These are phyloP conservation scores for Drosophila kanekoi DNA, from an alignment of 2,888 invertebrate species.

Conservation along the genomic window DNA sequence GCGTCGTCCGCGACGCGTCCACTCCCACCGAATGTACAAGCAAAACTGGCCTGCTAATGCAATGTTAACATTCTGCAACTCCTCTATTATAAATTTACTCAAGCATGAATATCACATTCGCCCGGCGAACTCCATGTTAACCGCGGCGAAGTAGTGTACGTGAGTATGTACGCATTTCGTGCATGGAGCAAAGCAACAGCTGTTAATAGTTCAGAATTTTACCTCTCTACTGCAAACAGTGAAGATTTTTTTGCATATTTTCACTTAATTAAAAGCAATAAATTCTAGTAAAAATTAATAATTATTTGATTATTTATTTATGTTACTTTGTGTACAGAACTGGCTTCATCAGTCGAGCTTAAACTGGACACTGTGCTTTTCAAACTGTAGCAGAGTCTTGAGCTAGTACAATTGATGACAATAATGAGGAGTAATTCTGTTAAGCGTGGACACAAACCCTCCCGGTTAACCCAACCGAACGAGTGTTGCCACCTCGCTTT, in stretches of 20 bases:
- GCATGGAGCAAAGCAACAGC: neutral
- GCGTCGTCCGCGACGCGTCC: slow-evolving; percentile 8
- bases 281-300: no score
- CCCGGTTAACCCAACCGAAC: no score
- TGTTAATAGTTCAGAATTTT: neutral
- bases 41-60: slow-evolving; percentile 16
- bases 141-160: slow-evolving; percentile 18
- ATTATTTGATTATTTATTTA: neutral
- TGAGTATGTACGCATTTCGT: neutral
- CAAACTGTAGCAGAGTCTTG: slow-evolving; percentile 10
- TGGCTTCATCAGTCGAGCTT: neutral
- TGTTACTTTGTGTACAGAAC: no score
- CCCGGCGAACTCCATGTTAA: slow-evolving; percentile 5
- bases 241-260: no score
- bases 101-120: slow-evolving; percentile 8
- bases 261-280: no score
- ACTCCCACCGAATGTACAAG: slow-evolving; percentile 8
- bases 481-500: neutral
- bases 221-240: neutral
- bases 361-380: neutral
- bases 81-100: slow-evolving; percentile 14
- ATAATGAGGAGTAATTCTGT: slow-evolving; percentile 20
- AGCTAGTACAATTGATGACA: slow-evolving; percentile 1
- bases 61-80: slow-evolving; percentile 29
- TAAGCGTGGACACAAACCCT: slow-evolving; percentile 9